Percentiles rank a stretch among this genome's conserved stretches.
Evolutionary conservation across 92 coral and sea anemone genomes (phyloP).

Genomic region (Montipora capitata): DNA sequence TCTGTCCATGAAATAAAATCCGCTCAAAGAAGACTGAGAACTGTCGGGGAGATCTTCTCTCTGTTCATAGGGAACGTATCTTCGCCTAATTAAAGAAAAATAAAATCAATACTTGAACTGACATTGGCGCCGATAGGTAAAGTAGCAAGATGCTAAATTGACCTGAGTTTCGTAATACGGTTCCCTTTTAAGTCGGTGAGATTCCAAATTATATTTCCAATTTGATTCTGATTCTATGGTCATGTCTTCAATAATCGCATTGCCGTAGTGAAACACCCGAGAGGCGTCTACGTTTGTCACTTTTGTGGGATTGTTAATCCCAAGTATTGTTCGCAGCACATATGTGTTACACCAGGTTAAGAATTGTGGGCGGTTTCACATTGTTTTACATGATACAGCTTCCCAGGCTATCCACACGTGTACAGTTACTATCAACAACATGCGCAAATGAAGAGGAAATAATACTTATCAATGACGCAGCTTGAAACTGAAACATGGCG

Average conservation of each 20-base stretch:
- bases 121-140: too few relatives aligned
- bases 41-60: constrained; percentile 42
- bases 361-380: not conserved
- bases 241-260: too few relatives aligned
- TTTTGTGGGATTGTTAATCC: not conserved
- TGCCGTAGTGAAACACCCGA: too few relatives aligned
- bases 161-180: too few relatives aligned
- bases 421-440: constrained; percentile 24
- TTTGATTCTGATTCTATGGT: too few relatives aligned
- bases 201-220: too few relatives aligned
- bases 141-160: too few relatives aligned
- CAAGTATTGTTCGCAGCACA: not conserved
- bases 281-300: too few relatives aligned
- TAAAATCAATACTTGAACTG: too few relatives aligned
- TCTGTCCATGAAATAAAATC: constrained; percentile 32
- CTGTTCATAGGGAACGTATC: constrained; percentile 71
- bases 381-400: constrained; percentile 19
- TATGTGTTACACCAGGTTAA: not conserved
- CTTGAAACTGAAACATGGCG: constrained; percentile 48
- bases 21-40: constrained; percentile 45
- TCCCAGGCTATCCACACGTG: constrained; percentile 13
- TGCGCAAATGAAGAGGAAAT: constrained; percentile 22
- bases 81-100: constrained; percentile 40
- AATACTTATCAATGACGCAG: constrained; percentile 40
- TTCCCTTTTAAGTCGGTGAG: not conserved